Evolutionary conservation across 2,797 vertebrate genomes (phyloP).

Genomic region (Ctenosaura bakeri): DNA sequence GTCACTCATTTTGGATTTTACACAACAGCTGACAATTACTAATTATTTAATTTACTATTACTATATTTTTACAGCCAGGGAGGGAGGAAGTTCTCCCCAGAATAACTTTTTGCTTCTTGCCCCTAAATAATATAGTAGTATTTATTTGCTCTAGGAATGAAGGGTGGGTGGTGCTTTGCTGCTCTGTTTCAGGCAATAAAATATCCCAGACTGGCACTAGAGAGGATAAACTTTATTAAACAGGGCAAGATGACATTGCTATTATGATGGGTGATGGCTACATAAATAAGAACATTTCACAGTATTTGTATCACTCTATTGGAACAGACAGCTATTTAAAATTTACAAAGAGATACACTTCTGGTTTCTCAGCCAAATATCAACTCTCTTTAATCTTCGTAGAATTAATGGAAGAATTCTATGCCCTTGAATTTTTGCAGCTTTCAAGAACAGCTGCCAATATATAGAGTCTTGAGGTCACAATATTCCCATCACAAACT

Average conservation of each 20-base stretch:
- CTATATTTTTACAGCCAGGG: not conserved
- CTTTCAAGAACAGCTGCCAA: conserved; percentile 50
- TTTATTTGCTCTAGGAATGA: not conserved
- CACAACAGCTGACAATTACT: too few relatives aligned
- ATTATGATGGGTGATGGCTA: not conserved
- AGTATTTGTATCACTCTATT: not conserved
- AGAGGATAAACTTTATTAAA: not conserved
- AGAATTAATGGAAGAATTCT: conserved; percentile 34
- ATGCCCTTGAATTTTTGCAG: conserved; percentile 9
- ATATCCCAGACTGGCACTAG: not conserved
- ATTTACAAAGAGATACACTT: not conserved
- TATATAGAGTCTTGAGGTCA: conserved; percentile 55
- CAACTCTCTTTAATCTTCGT: not conserved
- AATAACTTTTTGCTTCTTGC: too few relatives aligned
- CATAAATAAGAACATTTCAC: not conserved
- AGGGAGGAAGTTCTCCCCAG: too few relatives aligned
- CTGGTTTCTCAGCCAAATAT: not conserved
- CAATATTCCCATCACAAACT: conserved; percentile 53
- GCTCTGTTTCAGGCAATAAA: not conserved
- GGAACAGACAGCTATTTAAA: not conserved
- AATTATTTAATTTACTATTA: not conserved
- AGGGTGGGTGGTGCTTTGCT: not conserved
- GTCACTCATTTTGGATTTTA: not conserved
- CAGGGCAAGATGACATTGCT: not conserved
- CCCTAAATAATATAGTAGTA: not conserved